These are phyloP conservation scores for Bombus haemorrhoidalis DNA, from an alignment of 1,140 invertebrate genomes.

Conservation along the genomic window DNA sequence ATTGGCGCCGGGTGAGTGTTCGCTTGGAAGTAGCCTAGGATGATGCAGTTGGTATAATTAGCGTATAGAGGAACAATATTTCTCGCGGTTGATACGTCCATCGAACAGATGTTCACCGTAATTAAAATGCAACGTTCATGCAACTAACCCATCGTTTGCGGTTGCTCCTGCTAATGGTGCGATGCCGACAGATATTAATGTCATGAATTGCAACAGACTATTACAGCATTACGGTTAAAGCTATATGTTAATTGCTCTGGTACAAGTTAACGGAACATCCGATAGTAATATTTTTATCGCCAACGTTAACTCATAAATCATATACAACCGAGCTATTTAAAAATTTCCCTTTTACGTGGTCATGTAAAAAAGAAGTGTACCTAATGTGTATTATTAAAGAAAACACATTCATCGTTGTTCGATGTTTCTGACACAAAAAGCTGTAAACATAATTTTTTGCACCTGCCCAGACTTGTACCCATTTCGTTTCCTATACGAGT, in stretches of 20 bases:
- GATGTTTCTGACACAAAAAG: no score
- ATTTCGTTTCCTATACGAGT: not conserved
- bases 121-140: slow-evolving; percentile 69
- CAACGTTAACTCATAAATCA: slow-evolving; percentile 25
- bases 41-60: slow-evolving; percentile 65
- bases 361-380: not conserved
- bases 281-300: slow-evolving; percentile 57
- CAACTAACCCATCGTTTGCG: slow-evolving; percentile 60
- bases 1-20: slow-evolving; percentile 41
- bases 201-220: slow-evolving; percentile 63
- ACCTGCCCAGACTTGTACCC: no score
- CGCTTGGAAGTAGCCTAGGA: slow-evolving; percentile 36
- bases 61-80: slow-evolving; percentile 61
- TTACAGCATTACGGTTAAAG: slow-evolving; percentile 59
- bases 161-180: slow-evolving; percentile 64
- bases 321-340: not conserved
- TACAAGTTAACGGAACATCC: slow-evolving; percentile 61
- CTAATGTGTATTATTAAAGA: not conserved
- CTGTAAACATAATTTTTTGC: no score
- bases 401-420: not conserved
- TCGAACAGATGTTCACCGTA: slow-evolving; percentile 67
- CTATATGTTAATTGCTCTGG: slow-evolving; percentile 60
- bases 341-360: not conserved
- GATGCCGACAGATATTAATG: slow-evolving; percentile 68
- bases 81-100: slow-evolving; percentile 64